Conservation (phyloP, 1,140 invertebrate species). For the Atta colombica region DNA sequence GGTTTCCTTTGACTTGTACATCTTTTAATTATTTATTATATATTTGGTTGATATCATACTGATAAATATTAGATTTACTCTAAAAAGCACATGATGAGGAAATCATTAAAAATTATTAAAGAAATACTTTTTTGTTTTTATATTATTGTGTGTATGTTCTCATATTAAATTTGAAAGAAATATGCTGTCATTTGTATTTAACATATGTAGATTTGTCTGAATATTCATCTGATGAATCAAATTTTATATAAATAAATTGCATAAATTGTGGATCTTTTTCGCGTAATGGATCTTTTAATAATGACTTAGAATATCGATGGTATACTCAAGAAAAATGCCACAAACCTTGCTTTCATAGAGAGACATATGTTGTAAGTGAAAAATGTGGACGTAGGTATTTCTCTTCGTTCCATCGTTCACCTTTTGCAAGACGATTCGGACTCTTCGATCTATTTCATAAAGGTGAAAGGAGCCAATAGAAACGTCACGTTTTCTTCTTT, state of each 20-base stretch:
- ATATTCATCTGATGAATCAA: neutral
- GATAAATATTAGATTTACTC: conserved; percentile 21
- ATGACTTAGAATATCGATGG: neutral
- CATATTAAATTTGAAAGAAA: neutral
- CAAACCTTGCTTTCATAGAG: conserved; percentile 32
- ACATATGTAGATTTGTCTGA: neutral
- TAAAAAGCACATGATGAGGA: neutral
- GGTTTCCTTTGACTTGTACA: neutral
- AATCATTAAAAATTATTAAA: conserved; percentile 2
- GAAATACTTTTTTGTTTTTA: neutral
- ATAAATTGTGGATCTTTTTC: neutral
- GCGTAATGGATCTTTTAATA: conserved; percentile 18
- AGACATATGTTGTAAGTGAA: conserved; percentile 53
- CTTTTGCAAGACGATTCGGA: conserved; percentile 41
- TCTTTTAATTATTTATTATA: conserved; percentile 40
- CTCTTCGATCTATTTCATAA: conserved; percentile 52
- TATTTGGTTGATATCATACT: neutral
- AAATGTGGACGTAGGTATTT: conserved; percentile 55
- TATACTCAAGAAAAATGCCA: conserved; percentile 11
- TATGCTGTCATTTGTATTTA: neutral
- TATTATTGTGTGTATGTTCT: neutral
- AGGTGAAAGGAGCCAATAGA: conserved; percentile 58
- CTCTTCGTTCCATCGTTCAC: conserved; percentile 48
- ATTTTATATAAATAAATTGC: conserved; percentile 15
- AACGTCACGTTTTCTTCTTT: conserved; percentile 47